Conservation (phyloP, 1,140 invertebrate species). For the Zaprionus kolodkinae region DNA sequence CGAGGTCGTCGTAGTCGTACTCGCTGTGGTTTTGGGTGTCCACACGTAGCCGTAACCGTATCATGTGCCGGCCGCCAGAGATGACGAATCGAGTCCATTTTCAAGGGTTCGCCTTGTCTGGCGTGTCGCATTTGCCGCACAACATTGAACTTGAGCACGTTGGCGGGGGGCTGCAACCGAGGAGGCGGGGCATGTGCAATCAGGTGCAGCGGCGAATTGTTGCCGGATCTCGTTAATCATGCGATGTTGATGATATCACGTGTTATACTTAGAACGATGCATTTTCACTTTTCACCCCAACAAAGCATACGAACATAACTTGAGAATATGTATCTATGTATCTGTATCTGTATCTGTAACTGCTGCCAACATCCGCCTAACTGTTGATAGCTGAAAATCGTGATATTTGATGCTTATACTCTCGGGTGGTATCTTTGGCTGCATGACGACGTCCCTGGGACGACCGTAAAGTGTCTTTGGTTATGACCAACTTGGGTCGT, state of each 20-base stretch:
- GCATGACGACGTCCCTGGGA: slow-evolving; percentile 22
- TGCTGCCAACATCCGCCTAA: slow-evolving; percentile 43
- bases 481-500: slow-evolving; percentile 57
- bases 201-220: slow-evolving; percentile 60
- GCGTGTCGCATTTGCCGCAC: slow-evolving; percentile 66
- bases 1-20: slow-evolving; percentile 37
- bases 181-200: slow-evolving; percentile 34
- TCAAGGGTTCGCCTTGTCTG: slow-evolving; percentile 79
- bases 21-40: slow-evolving; percentile 49
- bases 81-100: slow-evolving; percentile 69
- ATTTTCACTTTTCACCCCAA: slow-evolving; percentile 71
- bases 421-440: slow-evolving; percentile 25
- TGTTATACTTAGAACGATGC: slow-evolving; percentile 77
- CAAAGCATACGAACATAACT: slow-evolving; percentile 13
- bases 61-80: slow-evolving; percentile 42
- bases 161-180: not conserved
- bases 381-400: slow-evolving; percentile 72
- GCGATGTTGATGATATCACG: slow-evolving; percentile 72
- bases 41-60: not conserved
- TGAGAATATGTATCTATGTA: not conserved
- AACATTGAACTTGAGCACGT: slow-evolving; percentile 73
- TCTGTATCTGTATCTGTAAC: not conserved
- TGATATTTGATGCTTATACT: slow-evolving; percentile 73
- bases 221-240: slow-evolving; percentile 72
- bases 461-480: slow-evolving; percentile 73